Evolutionary conservation across 2,113 vertebrate genomes (phyloP).

Genomic region (Serilophus lunatus): DNA sequence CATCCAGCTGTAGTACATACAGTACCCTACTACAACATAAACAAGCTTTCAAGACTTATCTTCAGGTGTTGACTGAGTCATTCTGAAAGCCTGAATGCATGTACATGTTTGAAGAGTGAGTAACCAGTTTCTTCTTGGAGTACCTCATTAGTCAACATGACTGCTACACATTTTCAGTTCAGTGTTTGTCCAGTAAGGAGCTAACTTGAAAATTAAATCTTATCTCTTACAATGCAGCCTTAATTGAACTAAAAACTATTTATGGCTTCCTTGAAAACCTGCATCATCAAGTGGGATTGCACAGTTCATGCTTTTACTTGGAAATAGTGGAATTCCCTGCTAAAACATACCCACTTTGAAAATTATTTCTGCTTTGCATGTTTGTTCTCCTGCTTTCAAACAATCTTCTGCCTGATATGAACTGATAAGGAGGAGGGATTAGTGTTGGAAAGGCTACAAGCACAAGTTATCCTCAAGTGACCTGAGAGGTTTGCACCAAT

Average conservation of each 20-base stretch:
- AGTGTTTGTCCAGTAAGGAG: neutral
- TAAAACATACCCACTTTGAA: neutral
- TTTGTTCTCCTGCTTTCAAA: neutral
- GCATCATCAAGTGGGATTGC: neutral
- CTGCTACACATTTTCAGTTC: neutral
- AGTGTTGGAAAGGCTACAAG: neutral
- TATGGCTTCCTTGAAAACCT: neutral
- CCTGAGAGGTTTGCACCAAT: neutral
- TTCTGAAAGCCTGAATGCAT: neutral
- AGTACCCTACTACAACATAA: neutral
- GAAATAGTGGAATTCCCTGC: neutral
- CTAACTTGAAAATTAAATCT: neutral
- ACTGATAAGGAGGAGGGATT: neutral
- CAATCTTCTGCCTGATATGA: neutral
- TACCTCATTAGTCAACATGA: neutral
- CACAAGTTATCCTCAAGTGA: neutral
- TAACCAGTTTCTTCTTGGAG: constrained; percentile 14
- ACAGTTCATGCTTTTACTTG: neutral
- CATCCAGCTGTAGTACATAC: neutral
- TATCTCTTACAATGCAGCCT: neutral
- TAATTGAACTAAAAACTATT: neutral
- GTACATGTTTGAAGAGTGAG: neutral
- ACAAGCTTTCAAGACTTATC: neutral
- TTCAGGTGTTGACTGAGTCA: constrained; percentile 25
- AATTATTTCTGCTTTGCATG: neutral